These are phyloP conservation scores for Neodiprion lecontei DNA, from an alignment of 1,140 invertebrate genomes.

Conservation along the genomic window DNA sequence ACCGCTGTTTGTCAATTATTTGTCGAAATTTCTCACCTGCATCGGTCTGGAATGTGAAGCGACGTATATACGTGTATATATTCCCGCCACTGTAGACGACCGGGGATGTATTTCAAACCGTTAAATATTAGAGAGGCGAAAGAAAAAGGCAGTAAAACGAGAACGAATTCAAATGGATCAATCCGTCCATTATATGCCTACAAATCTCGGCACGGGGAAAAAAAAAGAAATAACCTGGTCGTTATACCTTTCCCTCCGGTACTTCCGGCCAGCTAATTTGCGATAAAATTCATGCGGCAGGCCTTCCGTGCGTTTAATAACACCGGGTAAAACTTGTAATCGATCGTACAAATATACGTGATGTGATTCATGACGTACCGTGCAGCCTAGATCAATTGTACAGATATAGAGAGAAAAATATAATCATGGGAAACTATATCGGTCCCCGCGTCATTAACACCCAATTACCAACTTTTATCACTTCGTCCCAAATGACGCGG, in stretches of 20 bases:
- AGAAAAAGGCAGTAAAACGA: neutral
- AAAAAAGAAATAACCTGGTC: neutral
- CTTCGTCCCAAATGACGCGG: too few species aligned
- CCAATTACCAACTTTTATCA: neutral
- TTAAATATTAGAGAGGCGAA: neutral
- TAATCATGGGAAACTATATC: neutral
- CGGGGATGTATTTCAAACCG: neutral
- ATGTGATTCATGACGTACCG: neutral
- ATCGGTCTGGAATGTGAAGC: too few species aligned
- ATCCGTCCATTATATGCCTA: conserved; percentile 1
- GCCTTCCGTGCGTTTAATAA: neutral
- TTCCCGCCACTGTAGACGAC: too few species aligned
- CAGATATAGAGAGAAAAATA: neutral
- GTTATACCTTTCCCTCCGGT: neutral
- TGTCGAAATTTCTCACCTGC: neutral
- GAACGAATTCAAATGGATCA: neutral
- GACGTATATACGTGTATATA: too few species aligned
- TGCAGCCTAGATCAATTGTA: neutral
- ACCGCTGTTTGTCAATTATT: neutral
- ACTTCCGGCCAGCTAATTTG: neutral
- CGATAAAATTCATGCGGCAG: neutral
- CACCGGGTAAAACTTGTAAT: neutral
- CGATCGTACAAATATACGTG: neutral
- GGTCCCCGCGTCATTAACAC: neutral
- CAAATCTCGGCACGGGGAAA: neutral